Conservation (phyloP, 2,888 invertebrate species). For the Leucozona laternaria region DNA sequence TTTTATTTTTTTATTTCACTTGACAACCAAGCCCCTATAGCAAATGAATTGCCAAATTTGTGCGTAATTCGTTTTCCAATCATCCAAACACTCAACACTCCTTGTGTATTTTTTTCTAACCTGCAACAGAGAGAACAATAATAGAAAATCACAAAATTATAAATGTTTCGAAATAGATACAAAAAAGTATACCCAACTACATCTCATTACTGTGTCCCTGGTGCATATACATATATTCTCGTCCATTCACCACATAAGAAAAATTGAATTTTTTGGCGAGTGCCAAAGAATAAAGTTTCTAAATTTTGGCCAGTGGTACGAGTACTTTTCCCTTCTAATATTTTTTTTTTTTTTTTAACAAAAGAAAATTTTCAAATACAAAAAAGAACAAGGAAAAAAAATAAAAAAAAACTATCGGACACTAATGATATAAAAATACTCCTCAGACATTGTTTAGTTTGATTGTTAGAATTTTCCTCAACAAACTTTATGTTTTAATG, state of each 20-base stretch:
- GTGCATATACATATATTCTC: background rate
- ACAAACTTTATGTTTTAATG: conserved; percentile 6
- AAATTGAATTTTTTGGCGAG: conserved; percentile 54
- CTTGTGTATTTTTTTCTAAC: background rate
- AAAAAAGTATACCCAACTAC: conserved; percentile 19
- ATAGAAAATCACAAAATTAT: conserved; percentile 56
- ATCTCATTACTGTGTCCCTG: conserved; percentile 55
- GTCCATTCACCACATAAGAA: conserved; percentile 39
- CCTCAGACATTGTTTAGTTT: conserved; percentile 8
- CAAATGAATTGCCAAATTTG: conserved; percentile 54
- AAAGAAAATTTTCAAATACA: conserved; percentile 53
- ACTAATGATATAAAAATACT: conserved; percentile 55
- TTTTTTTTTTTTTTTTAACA: conserved; percentile 27
- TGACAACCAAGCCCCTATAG: conserved; percentile 14
- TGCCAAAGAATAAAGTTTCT: conserved; percentile 65
- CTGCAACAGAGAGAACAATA: conserved; percentile 48
- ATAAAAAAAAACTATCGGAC: conserved; percentile 60
- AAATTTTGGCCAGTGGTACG: conserved; percentile 60
- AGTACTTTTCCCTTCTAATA: conserved; percentile 15
- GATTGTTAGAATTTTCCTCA: conserved; percentile 17
- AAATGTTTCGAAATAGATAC: conserved; percentile 46
- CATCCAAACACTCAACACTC: background rate
- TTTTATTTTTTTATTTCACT: background rate
- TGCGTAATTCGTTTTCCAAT: conserved; percentile 57
- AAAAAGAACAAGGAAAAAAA: conserved; percentile 65